A percentile compares a stretch with the other conserved stretches of the same genome.
phyloP scores from a whole-genome alignment of 2,888 invertebrate genomes.

The Idaea dimidiata region DNA sequence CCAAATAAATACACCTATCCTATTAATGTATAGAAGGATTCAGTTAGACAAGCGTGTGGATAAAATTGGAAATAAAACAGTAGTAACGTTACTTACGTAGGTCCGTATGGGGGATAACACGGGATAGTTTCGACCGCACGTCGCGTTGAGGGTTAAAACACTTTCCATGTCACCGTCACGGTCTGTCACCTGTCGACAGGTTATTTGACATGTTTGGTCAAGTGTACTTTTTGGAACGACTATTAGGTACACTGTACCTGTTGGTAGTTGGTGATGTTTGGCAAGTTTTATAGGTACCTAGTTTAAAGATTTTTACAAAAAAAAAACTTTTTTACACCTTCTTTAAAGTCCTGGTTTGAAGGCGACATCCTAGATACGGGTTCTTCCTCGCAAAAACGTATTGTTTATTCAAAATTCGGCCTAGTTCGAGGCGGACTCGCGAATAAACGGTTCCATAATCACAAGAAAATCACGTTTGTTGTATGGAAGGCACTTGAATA shows the following conservation, averaged over 20 bases:
- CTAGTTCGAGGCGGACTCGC: too few species aligned
- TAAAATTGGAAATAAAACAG: neutral
- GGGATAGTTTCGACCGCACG: constrained; percentile 47
- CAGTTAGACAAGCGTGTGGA: neutral
- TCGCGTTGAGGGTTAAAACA: constrained; percentile 63
- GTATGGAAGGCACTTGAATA: too few species aligned
- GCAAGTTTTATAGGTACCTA: neutral
- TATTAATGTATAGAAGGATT: neutral
- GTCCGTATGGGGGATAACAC: neutral
- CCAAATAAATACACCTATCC: too few species aligned
- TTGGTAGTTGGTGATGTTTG: neutral
- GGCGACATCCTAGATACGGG: too few species aligned
- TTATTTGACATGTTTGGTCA: constrained; percentile 24
- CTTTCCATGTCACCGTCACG: constrained; percentile 62
- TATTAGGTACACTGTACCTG: neutral
- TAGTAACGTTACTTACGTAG: neutral
- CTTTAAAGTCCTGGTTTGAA: too few species aligned
- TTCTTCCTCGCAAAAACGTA: too few species aligned
- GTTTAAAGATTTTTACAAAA: too few species aligned
- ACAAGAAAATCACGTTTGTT: too few species aligned
- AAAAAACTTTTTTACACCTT: too few species aligned
- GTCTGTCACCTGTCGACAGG: constrained; percentile 46
- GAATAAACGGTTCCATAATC: too few species aligned
- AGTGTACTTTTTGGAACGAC: neutral
- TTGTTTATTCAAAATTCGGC: too few species aligned